phyloP scores from a whole-genome alignment of 53 echinoderm and acorn worm genomes.

The Echinometra lucunter region DNA sequence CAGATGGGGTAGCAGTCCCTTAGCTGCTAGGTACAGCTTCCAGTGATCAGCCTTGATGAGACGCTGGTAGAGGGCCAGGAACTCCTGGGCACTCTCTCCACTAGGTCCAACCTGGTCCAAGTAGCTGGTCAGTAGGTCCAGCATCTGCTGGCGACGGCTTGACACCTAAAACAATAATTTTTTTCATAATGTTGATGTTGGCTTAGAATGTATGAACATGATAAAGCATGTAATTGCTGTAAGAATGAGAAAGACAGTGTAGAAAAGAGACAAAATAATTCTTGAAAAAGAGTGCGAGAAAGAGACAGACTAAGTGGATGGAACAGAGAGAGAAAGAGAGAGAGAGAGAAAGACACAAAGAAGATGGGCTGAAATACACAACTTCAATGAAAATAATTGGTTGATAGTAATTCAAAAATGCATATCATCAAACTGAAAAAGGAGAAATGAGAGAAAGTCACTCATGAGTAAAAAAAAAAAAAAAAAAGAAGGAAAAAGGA shows the following conservation, averaged over 20 bases:
- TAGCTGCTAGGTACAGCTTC: constrained; percentile 98
- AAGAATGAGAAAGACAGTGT: not conserved
- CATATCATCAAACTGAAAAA: too few relatives aligned
- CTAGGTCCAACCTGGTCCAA: constrained; percentile 96
- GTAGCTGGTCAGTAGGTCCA: constrained; percentile 96
- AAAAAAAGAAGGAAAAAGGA: not conserved
- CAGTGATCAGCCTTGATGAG: constrained; percentile 95
- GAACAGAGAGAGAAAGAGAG: too few relatives aligned
- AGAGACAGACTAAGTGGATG: not conserved
- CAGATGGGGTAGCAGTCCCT: constrained; percentile 93
- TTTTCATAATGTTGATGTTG: not conserved
- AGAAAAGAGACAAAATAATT: not conserved
- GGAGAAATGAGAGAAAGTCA: too few relatives aligned
- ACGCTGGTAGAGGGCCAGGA: constrained; percentile 94
- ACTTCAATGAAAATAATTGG: too few relatives aligned
- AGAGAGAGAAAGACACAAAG: not conserved
- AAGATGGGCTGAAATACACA: too few relatives aligned
- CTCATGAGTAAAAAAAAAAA: too few relatives aligned
- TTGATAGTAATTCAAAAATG: too few relatives aligned
- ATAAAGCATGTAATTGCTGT: not conserved
- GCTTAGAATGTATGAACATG: not conserved
- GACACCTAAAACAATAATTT: constrained; percentile 65
- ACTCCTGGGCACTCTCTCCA: constrained; percentile 97
- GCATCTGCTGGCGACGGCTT: constrained; percentile 96
- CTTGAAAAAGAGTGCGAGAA: too few relatives aligned